Conservation (phyloP, 2,113 vertebrate genomes). For the Mustela lutreola region DNA sequence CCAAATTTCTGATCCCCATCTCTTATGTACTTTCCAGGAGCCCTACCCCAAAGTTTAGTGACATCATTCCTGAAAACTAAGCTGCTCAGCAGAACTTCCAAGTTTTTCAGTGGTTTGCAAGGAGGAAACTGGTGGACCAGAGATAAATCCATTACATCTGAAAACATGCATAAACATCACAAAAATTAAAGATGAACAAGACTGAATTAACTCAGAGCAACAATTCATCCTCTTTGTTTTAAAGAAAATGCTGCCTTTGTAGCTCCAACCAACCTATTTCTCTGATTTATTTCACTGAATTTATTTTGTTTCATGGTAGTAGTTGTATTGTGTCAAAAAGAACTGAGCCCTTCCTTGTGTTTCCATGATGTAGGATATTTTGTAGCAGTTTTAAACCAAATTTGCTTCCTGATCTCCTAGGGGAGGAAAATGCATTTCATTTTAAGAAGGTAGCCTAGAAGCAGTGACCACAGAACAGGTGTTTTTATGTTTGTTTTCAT, state of each 20-base stretch:
- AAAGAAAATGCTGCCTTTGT: background rate
- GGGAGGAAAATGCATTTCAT: slow-evolving; percentile 36
- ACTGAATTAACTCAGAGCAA: background rate
- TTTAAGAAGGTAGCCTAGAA: slow-evolving; percentile 53
- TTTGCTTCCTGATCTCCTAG: slow-evolving; percentile 47
- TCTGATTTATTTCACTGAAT: slow-evolving; percentile 16
- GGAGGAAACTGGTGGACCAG: background rate
- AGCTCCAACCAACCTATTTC: background rate
- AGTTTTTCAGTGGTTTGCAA: background rate
- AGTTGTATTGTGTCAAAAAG: background rate
- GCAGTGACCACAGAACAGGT: slow-evolving; percentile 21
- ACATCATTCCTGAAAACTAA: background rate
- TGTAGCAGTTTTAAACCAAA: background rate
- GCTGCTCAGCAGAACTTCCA: background rate
- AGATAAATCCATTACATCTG: background rate
- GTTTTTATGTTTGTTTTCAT: slow-evolving; percentile 49
- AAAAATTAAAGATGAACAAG: background rate
- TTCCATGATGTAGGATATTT: background rate
- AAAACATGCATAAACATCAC: background rate
- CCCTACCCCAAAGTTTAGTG: background rate
- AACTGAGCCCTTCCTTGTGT: background rate
- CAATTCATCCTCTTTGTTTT: background rate
- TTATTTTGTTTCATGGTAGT: background rate
- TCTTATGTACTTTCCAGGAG: background rate
- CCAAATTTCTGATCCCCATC: background rate